Evolutionary conservation across 2,888 invertebrate genomes (phyloP).

Genomic region (Trichopria drosophilae): DNA sequence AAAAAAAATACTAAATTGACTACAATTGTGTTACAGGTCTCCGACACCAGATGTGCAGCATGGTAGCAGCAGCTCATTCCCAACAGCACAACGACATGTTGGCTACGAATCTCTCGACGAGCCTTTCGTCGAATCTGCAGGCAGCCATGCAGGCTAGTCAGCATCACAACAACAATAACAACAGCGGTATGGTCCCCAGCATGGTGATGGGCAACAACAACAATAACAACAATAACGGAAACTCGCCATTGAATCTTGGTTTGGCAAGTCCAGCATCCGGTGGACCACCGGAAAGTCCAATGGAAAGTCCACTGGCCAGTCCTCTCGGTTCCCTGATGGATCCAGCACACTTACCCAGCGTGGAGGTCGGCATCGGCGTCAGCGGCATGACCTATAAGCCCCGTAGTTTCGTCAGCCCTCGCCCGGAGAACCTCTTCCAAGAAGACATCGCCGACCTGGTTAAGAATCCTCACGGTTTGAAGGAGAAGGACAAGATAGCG

Average conservation of each 20-base stretch:
- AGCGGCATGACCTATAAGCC: slow-evolving; percentile 70
- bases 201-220: slow-evolving; percentile 59
- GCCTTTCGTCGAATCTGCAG: slow-evolving; percentile 53
- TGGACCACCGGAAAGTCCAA: slow-evolving; percentile 62
- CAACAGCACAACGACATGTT: slow-evolving; percentile 61
- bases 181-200: slow-evolving; percentile 51
- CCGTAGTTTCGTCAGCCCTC: slow-evolving; percentile 66
- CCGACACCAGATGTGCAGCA: slow-evolving; percentile 83
- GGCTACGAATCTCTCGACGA: slow-evolving; percentile 60
- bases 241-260: slow-evolving; percentile 59
- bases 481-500: slow-evolving; percentile 61
- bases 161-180: slow-evolving; percentile 49
- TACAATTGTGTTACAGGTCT: slow-evolving; percentile 65
- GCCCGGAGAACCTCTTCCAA: slow-evolving; percentile 66
- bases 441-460: slow-evolving; percentile 68
- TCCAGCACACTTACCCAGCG: slow-evolving; percentile 61
- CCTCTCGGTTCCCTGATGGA: slow-evolving; percentile 70
- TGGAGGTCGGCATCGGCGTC: slow-evolving; percentile 64
- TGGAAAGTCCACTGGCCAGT: slow-evolving; percentile 67
- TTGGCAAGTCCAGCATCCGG: slow-evolving; percentile 60
- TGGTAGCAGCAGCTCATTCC: slow-evolving; percentile 68
- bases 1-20: too few species aligned
- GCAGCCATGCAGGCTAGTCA: slow-evolving; percentile 60
- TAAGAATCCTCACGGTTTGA: slow-evolving; percentile 61
- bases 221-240: slow-evolving; percentile 47